Evolutionary conservation across 2,113 vertebrate species (phyloP).

Genomic region (Serilophus lunatus): DNA sequence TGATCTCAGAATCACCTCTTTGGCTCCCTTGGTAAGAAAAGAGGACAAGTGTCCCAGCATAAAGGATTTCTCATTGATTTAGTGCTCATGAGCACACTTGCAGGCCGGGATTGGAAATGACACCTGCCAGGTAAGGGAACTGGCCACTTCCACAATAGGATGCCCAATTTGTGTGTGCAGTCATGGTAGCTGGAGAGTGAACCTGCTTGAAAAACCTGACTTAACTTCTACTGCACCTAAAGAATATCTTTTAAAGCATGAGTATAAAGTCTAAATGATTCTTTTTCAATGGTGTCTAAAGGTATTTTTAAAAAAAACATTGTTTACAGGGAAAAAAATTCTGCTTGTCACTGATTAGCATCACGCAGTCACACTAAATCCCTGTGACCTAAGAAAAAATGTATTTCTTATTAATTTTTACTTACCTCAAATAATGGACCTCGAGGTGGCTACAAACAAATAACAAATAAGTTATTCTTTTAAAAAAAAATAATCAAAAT

Average conservation of each 20-base stretch:
- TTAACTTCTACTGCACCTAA: background rate
- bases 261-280: background rate
- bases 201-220: background rate
- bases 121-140: background rate
- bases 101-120: background rate
- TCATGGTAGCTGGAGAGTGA: background rate
- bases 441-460: too few species aligned
- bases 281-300: background rate
- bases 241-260: background rate
- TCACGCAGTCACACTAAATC: background rate
- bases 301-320: background rate
- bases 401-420: background rate
- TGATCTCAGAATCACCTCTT: background rate
- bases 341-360: background rate
- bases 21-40: background rate
- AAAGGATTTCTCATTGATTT: background rate
- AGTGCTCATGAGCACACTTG: background rate
- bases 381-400: background rate
- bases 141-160: background rate
- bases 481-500: background rate
- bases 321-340: background rate
- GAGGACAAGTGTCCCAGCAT: background rate
- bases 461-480: background rate
- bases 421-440: background rate
- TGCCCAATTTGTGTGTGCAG: background rate